phyloP scores from a whole-genome alignment of 2,888 invertebrate species.

The Caenorhabditis sp. region DNA sequence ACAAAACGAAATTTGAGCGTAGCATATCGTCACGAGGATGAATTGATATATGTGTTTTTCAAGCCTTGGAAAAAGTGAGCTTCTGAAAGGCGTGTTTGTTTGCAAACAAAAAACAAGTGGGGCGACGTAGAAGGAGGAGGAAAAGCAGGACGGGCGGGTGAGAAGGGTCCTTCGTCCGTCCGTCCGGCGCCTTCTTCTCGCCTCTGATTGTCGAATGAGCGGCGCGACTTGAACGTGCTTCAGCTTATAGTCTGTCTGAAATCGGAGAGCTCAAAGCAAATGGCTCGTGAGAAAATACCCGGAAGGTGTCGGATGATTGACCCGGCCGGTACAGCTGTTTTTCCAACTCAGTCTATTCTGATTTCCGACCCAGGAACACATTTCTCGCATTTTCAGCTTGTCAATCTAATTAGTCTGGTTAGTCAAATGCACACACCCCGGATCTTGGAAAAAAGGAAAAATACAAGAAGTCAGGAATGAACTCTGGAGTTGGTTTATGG shows the following conservation, averaged over 20 bases:
- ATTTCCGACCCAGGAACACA: too few relatives aligned
- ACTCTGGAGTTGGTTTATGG: constrained; percentile 33
- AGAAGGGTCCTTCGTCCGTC: constrained; percentile 13
- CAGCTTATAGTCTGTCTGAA: constrained; percentile 16
- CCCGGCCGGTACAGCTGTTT: too few relatives aligned
- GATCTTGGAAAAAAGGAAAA: not conserved
- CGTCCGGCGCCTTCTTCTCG: not conserved
- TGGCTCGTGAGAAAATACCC: not conserved
- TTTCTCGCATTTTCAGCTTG: too few relatives aligned
- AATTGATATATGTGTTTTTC: constrained; percentile 50
- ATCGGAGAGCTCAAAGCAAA: constrained; percentile 8
- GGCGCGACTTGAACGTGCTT: constrained; percentile 10
- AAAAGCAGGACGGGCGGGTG: not conserved
- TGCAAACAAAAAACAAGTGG: constrained; percentile 45
- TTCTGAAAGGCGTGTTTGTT: constrained; percentile 45
- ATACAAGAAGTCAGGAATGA: not conserved
- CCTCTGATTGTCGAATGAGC: constrained; percentile 46
- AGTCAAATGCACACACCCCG: too few relatives aligned
- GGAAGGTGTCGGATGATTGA: too few relatives aligned
- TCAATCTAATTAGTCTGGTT: too few relatives aligned
- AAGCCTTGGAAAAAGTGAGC: constrained; percentile 38
- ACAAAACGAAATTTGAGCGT: constrained; percentile 6
- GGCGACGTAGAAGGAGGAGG: constrained; percentile 3
- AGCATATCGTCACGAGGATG: constrained; percentile 1
- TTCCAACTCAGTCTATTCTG: too few relatives aligned